A percentile compares a stretch with the other conserved stretches of the same genome.
Conservation (phyloP, 2,113 vertebrate species). For the Muscicapa adusta region DNA sequence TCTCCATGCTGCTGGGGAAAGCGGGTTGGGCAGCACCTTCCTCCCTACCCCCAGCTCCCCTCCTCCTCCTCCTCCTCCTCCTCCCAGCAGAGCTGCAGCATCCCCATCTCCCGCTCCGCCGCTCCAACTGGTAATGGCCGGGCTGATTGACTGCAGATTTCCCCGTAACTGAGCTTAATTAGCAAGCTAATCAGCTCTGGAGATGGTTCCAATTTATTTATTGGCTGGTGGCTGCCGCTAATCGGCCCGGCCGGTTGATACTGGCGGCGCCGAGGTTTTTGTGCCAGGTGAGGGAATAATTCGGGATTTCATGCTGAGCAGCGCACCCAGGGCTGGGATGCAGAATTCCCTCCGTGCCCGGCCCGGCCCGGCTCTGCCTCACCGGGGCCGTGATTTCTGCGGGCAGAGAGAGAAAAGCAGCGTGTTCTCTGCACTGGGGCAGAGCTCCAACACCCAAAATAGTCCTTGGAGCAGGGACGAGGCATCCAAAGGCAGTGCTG, state of each 20-base stretch:
- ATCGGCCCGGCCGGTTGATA: slow-evolving; percentile 25
- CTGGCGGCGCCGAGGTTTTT: background rate
- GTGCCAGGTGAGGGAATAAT: slow-evolving; percentile 5
- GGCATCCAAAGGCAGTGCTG: background rate
- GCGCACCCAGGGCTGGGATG: rapidly evolving
- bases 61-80: background rate
- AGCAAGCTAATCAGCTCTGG: slow-evolving; percentile 62
- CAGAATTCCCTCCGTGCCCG: background rate
- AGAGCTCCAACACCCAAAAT: background rate
- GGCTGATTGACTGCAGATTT: slow-evolving; percentile 61
- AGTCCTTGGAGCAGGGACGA: background rate
- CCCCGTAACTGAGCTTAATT: slow-evolving; percentile 62
- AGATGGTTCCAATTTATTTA: slow-evolving; percentile 64
- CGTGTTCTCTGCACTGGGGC: background rate
- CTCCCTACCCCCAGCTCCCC: background rate
- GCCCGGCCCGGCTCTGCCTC: background rate
- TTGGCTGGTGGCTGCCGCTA: slow-evolving; percentile 40
- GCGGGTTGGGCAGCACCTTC: background rate
- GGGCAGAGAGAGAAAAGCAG: background rate
- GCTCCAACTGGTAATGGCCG: background rate
- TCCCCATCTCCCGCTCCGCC: background rate
- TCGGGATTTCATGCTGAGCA: background rate
- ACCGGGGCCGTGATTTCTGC: rapidly evolving
- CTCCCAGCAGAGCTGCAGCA: background rate
- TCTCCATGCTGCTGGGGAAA: background rate